Evolutionary conservation across 1,140 invertebrate genomes (phyloP), one percentile per base, ranked within the genome.

Genomic region (Neocloeon triangulifer): DNA sequence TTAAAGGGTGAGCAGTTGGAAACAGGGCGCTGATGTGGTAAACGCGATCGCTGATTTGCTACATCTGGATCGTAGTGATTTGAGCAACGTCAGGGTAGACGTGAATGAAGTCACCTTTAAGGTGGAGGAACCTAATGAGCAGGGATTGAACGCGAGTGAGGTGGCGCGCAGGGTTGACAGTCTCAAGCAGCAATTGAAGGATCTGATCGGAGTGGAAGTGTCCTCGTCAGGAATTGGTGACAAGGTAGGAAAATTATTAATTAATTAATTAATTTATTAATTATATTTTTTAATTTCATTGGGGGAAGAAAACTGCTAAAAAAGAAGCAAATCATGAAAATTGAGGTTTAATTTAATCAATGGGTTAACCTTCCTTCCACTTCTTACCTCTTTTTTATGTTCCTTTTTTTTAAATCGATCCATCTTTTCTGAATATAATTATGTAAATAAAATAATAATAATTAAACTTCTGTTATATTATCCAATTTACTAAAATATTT

Each of bases 31-130:
- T 19, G 46, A 57, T 19, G 57, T 70, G 19, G 62, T 69, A 17
- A 43, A 48, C 36, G 56, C 59, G 44, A 58, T 77, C 23, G 59
- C 56, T 23, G 56, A 64, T 41, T 47, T 73, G 34, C 50, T 79
- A 34, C 56, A 61, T 30, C 46, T 78, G 37, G 59, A 66, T 30
- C 50, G 54, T 18, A 51, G 56, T 5, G 49, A 51, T 2, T 59
- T 73, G 16, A 55, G 41, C 20, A 52, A 66, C 36, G 46, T 58
- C 30, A 78, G 77, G 33, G 67, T 80, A 37, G 69, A 73, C 37
- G 55, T 58, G 15, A 66, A 72, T 33, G 72, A 81, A 56, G 72
- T 89, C 3, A 73, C 73, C 4, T 89, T 89, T 50, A 76, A 71
- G 63, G 78, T 86, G 8, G n/a, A n/a, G n/a, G 59, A 64, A 34